Conservation (phyloP, 2,888 invertebrate species). For the Lobophora halterata region DNA sequence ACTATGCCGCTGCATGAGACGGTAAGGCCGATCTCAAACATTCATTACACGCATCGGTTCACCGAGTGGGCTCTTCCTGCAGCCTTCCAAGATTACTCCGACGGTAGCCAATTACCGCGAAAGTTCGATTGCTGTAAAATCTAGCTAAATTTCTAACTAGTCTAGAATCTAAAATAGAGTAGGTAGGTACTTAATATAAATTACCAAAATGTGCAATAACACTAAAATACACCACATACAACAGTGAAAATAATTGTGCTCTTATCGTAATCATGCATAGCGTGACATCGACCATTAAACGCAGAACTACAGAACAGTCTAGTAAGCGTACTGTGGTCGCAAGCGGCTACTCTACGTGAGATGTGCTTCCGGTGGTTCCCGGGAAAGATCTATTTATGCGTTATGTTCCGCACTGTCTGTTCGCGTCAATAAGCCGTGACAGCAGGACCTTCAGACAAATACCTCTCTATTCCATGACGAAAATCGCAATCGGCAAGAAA, state of each 20-base stretch:
- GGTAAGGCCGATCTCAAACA: conserved; percentile 57
- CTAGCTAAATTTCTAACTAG: conserved; percentile 31
- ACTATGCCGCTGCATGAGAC: conserved; percentile 37
- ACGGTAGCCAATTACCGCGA: conserved; percentile 41
- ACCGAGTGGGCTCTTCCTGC: conserved; percentile 57
- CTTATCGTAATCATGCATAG: conserved; percentile 78
- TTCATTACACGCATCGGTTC: conserved; percentile 73
- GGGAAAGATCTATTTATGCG: conserved; percentile 80
- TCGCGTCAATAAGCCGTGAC: conserved; percentile 67
- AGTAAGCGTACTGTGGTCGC: conserved; percentile 59
- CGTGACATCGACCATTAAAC: conserved; percentile 72
- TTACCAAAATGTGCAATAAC: conserved; percentile 68
- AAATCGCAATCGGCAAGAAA: too few relatives aligned
- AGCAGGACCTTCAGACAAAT: too few relatives aligned
- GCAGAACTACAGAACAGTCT: conserved; percentile 54
- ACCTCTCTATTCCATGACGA: too few relatives aligned
- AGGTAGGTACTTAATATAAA: conserved; percentile 42
- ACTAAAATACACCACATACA: conserved; percentile 61
- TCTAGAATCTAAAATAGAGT: conserved; percentile 26
- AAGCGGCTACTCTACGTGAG: conserved; percentile 76
- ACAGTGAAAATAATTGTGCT: conserved; percentile 66
- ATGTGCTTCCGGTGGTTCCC: conserved; percentile 75
- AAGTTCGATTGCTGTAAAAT: conserved; percentile 35
- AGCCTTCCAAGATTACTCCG: conserved; percentile 49
- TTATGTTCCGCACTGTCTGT: conserved; percentile 74